Percentiles rank a stretch among this genome's conserved stretches.
These are phyloP conservation scores for Paguma larvata DNA, from an alignment of 2,797 vertebrate species.

Conservation along the genomic window DNA sequence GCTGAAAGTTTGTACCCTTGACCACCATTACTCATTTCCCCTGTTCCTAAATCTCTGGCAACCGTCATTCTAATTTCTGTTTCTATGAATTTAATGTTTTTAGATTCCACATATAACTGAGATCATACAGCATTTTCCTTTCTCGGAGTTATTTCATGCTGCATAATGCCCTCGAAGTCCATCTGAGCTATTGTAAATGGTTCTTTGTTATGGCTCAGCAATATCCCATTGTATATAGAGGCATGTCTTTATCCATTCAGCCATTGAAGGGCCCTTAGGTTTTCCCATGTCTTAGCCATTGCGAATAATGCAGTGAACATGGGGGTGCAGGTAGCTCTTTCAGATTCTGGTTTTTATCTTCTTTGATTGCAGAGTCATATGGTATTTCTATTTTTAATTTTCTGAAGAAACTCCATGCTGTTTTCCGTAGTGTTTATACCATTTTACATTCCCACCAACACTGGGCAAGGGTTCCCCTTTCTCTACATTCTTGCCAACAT, in stretches of 20 bases:
- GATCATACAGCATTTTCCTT: background rate
- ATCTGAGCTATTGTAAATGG: background rate
- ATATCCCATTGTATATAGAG: background rate
- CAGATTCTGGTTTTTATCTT: background rate
- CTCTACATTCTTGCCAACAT: background rate
- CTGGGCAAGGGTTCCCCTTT: background rate
- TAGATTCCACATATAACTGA: background rate
- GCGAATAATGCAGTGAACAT: background rate
- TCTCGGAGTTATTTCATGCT: background rate
- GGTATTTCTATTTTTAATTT: background rate
- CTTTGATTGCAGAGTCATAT: background rate
- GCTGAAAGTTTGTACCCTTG: background rate
- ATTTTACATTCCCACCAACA: background rate
- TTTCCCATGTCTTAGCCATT: background rate
- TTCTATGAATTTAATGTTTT: background rate
- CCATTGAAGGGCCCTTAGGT: background rate
- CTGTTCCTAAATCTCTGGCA: background rate
- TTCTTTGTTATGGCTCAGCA: background rate
- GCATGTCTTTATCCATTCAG: background rate
- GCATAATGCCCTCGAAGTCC: background rate
- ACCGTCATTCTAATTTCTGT: background rate
- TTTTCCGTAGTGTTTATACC: background rate
- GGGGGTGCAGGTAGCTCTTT: background rate
- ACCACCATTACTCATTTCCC: background rate
- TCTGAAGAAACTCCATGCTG: background rate